Evolutionary conservation across 2,797 vertebrate genomes (phyloP).

Genomic region (Balearica regulorum): DNA sequence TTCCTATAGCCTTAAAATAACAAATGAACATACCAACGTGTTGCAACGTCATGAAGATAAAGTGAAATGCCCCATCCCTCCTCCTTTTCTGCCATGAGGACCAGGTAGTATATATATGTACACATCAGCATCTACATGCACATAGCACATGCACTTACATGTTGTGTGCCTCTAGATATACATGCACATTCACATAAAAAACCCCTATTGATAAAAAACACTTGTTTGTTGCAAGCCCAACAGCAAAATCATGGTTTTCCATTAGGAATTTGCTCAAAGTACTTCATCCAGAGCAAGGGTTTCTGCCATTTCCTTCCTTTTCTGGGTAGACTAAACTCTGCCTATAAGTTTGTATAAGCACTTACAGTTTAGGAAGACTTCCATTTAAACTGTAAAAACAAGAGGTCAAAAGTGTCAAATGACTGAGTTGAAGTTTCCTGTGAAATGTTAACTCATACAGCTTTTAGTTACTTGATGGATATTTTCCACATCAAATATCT

Average conservation of each 20-base stretch:
- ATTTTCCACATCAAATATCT: background rate
- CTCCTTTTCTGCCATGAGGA: background rate
- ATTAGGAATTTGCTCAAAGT: background rate
- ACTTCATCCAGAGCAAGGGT: background rate
- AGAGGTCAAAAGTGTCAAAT: background rate
- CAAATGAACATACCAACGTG: background rate
- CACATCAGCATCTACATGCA: rapidly evolving
- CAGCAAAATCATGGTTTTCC: background rate
- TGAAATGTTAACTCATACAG: background rate
- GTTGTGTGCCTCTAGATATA: background rate
- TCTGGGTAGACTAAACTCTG: background rate
- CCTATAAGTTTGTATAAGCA: background rate
- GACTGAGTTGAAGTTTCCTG: background rate
- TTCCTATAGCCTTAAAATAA: background rate
- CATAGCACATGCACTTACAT: background rate
- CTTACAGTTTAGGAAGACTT: background rate
- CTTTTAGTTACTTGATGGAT: background rate
- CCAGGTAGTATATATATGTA: too few species aligned
- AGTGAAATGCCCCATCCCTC: background rate
- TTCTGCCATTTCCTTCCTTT: background rate
- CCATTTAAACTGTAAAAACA: background rate
- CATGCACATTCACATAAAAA: background rate
- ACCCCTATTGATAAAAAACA: background rate
- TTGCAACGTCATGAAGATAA: background rate
- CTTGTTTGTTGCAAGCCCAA: background rate